Evolutionary conservation across 2,113 vertebrate species (phyloP).

Genomic region (Lasiurus cinereus): DNA sequence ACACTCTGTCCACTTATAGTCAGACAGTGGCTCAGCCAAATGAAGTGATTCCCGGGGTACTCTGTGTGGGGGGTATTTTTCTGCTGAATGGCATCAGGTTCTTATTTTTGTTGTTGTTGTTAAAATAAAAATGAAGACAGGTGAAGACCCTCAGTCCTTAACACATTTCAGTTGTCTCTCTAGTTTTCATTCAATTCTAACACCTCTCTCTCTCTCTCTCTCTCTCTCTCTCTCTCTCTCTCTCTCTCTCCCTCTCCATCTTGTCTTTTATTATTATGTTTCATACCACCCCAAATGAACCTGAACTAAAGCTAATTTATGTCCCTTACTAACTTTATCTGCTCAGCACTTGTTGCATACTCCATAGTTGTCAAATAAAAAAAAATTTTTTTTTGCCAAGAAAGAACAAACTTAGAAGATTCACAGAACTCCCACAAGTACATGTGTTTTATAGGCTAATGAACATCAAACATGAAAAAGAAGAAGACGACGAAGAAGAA

Average conservation of each 20-base stretch:
- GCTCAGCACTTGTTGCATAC: neutral
- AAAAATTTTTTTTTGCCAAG: neutral
- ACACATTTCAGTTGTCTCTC: slow-evolving; percentile 74
- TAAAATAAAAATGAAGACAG: slow-evolving; percentile 61
- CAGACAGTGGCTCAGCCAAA: slow-evolving; percentile 72
- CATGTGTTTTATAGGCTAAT: slow-evolving; percentile 42
- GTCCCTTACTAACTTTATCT: slow-evolving; percentile 34
- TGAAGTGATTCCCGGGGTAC: slow-evolving; percentile 43
- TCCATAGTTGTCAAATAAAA: slow-evolving; percentile 6
- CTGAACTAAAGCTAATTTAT: slow-evolving; percentile 43
- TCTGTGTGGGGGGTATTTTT: slow-evolving; percentile 60
- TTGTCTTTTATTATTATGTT: slow-evolving; percentile 77
- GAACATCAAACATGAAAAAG: slow-evolving; percentile 57
- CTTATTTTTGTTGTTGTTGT: slow-evolving; percentile 59
- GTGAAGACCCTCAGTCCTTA: slow-evolving; percentile 76
- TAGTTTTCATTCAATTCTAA: neutral
- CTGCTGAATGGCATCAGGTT: slow-evolving; percentile 73
- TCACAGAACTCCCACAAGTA: neutral
- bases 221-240: neutral
- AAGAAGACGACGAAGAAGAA: slow-evolving; percentile 6
- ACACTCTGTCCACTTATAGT: slow-evolving; percentile 80
- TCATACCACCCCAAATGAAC: slow-evolving; percentile 57
- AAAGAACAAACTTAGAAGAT: slow-evolving; percentile 63
- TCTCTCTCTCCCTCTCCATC: neutral
- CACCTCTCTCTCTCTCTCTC: neutral